Evolutionary conservation across 1,140 invertebrate genomes (phyloP).

Genomic region (Lepidurus packardi): DNA sequence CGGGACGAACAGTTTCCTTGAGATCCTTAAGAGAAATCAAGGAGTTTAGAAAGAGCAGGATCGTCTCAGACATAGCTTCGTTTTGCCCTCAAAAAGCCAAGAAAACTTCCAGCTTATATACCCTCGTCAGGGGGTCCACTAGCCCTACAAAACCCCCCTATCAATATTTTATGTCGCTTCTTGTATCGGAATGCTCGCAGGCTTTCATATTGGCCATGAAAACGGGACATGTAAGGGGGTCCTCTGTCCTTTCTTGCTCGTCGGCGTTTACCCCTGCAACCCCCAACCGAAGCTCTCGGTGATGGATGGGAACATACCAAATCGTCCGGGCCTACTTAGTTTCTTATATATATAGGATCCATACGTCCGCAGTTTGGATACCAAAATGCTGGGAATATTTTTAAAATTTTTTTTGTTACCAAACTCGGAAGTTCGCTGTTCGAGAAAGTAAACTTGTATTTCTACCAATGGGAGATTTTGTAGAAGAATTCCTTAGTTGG

Average conservation of each 20-base stretch:
- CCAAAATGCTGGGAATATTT: neutral
- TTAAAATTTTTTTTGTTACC: no score
- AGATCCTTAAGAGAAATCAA: neutral
- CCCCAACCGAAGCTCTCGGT: neutral
- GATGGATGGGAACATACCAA: neutral
- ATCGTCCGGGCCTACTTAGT: neutral
- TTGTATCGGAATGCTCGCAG: slow-evolving; percentile 4
- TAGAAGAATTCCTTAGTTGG: no score
- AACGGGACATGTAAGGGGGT: neutral
- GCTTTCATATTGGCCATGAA: neutral
- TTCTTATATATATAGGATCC: neutral
- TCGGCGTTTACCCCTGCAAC: neutral
- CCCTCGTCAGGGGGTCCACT: slow-evolving; percentile 8
- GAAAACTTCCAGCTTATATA: neutral
- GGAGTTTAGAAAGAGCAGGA: neutral
- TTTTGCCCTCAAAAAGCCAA: neutral
- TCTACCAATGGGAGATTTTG: no score
- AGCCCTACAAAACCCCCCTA: slow-evolving; percentile 10
- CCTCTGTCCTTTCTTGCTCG: neutral
- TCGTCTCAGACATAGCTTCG: neutral
- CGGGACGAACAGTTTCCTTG: neutral
- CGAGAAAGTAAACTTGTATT: no score
- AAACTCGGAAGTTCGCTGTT: no score
- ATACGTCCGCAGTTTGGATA: neutral
- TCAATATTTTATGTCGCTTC: slow-evolving; percentile 22